Percentiles rank a stretch among this genome's conserved stretches.
phyloP scores from a whole-genome alignment of 2,113 vertebrate species.

The Aplodontia rufa region DNA sequence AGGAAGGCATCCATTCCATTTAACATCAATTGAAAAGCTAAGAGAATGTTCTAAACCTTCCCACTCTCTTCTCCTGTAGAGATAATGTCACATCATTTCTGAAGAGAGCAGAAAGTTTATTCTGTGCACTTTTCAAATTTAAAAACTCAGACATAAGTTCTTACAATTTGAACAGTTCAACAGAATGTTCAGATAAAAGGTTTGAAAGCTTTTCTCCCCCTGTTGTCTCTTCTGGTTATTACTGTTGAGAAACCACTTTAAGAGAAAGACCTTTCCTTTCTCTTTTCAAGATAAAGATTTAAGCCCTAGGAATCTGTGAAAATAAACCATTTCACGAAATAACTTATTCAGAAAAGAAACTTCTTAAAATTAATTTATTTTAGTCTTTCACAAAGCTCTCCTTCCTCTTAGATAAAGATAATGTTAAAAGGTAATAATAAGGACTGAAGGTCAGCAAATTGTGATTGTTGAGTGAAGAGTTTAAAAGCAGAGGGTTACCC shows the following conservation, averaged over 20 bases:
- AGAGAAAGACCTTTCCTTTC: conserved; percentile 37
- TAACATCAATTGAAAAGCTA: conserved; percentile 50
- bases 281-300: conserved; percentile 43
- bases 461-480: conserved; percentile 16
- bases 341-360: conserved; percentile 60
- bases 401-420: not conserved
- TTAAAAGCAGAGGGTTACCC: not conserved
- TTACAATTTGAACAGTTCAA: conserved; percentile 59
- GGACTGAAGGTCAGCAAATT: not conserved
- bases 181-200: conserved; percentile 56
- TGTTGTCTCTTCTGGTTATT: conserved; percentile 19
- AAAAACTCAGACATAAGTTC: conserved; percentile 50
- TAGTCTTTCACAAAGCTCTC: conserved; percentile 39
- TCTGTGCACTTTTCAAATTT: conserved; percentile 64
- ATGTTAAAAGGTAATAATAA: conserved; percentile 45
- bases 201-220: not conserved
- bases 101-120: conserved; percentile 61
- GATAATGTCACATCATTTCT: conserved; percentile 66
- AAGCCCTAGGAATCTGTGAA: conserved; percentile 20
- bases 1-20: conserved; percentile 24
- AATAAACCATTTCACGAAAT: conserved; percentile 46
- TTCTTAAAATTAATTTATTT: conserved; percentile 10
- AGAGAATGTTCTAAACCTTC: conserved; percentile 41
- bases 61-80: conserved; percentile 44
- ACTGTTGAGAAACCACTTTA: conserved; percentile 15